Evolutionary conservation across 2,888 invertebrate species (phyloP).

Genomic region (Stramonita haemastoma): DNA sequence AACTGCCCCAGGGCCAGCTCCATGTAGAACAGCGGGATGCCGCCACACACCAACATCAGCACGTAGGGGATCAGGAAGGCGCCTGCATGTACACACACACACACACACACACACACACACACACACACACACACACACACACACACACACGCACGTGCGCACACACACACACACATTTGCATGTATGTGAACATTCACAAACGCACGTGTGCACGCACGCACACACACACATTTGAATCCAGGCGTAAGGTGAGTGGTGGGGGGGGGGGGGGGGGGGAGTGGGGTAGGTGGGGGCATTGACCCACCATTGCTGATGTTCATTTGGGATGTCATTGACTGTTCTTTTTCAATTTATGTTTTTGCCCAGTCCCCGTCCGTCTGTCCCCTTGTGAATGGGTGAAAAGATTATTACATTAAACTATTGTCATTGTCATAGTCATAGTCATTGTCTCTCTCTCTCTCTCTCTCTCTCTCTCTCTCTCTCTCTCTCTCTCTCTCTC

Average conservation of each 20-base stretch:
- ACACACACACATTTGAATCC: background rate
- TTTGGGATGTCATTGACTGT: too few relatives aligned
- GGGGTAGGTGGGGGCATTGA: background rate
- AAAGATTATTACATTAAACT: too few relatives aligned
- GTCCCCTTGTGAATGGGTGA: too few relatives aligned
- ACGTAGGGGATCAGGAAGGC: constrained; percentile 94
- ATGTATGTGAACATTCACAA: background rate
- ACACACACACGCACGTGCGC: background rate
- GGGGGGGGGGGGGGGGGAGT: background rate
- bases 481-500: background rate
- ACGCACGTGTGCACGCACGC: background rate
- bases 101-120: background rate
- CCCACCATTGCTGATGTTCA: too few relatives aligned
- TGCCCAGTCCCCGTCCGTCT: too few relatives aligned
- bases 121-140: background rate
- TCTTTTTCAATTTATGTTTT: too few relatives aligned
- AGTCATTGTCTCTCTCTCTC: too few relatives aligned
- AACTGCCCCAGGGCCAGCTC: constrained; percentile 97
- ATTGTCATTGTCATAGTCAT: too few relatives aligned
- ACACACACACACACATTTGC: background rate
- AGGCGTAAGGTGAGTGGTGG: background rate
- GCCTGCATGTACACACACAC: constrained; percentile 80
- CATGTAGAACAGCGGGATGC: constrained; percentile 98
- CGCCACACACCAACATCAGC: constrained; percentile 92
- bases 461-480: too few relatives aligned